phyloP scores from a whole-genome alignment of 2,113 vertebrate genomes.

The Eubucco bourcierii region DNA sequence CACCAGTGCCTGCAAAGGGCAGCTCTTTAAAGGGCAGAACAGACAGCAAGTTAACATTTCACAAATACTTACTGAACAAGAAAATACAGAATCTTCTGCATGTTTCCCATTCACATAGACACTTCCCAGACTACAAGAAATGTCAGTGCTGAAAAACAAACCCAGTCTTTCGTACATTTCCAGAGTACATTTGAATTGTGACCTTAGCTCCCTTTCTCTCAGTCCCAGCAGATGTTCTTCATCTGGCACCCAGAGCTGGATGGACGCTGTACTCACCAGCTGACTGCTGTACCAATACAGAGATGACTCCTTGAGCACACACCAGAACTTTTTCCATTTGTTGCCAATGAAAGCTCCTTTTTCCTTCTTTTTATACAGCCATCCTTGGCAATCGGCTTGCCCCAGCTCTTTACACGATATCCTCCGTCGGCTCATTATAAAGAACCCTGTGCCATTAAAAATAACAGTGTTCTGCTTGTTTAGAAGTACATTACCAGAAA shows the following conservation, averaged over 20 bases:
- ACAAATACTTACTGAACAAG: neutral
- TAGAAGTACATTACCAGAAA: constrained; percentile 4
- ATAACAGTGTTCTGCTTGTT: neutral
- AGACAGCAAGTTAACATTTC: constrained; percentile 1
- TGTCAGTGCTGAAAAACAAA: neutral
- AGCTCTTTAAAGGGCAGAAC: neutral
- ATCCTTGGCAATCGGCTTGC: constrained; percentile 91
- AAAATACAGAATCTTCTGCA: neutral
- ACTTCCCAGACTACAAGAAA: neutral
- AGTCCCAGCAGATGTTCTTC: neutral
- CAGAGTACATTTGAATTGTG: neutral
- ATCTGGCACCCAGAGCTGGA: neutral
- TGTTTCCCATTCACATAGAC: neutral
- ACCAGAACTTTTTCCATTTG: constrained; percentile 99
- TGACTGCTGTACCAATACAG: constrained; percentile 94
- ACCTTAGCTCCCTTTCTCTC: neutral
- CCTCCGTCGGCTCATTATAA: constrained; percentile 91
- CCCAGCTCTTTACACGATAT: constrained; percentile 95
- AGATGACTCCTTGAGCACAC: constrained; percentile 90
- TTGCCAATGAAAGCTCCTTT: constrained; percentile 90
- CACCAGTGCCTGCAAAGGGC: neutral
- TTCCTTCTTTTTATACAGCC: constrained; percentile 96
- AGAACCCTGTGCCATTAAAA: constrained; percentile 78
- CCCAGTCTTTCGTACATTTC: neutral
- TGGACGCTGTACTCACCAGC: constrained; percentile 80